A percentile compares a stretch with the other conserved stretches of the same genome.
These are phyloP conservation scores for Trachelipus rathkii DNA, from an alignment of 1,140 invertebrate species.

Conservation along the genomic window DNA sequence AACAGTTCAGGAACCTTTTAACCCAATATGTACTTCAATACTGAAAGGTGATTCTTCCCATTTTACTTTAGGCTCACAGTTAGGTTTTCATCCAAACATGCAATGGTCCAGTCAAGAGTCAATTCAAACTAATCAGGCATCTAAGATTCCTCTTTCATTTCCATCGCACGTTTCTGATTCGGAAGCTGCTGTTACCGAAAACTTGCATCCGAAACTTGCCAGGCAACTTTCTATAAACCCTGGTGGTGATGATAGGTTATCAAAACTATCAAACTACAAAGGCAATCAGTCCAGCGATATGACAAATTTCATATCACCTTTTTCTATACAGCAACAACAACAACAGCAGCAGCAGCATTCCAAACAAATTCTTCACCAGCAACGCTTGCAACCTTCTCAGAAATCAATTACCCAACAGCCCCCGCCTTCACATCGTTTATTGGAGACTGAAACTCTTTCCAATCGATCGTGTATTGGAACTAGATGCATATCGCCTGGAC, in stretches of 20 bases:
- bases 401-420: neutral
- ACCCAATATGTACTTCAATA: neutral
- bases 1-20: neutral
- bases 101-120: neutral
- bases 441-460: neutral
- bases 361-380: slow-evolving; percentile 25
- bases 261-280: slow-evolving; percentile 49
- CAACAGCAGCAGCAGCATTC: slow-evolving; percentile 31
- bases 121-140: neutral
- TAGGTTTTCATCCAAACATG: neutral
- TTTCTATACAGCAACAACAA: slow-evolving; percentile 22
- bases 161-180: slow-evolving; percentile 20
- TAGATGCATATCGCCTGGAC: slow-evolving; percentile 24
- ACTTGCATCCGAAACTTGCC: slow-evolving; percentile 72
- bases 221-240: slow-evolving; percentile 78
- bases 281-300: slow-evolving; percentile 27
- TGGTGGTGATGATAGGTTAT: slow-evolving; percentile 65
- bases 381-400: slow-evolving; percentile 16
- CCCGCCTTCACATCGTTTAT: neutral
- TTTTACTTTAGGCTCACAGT: slow-evolving; percentile 26
- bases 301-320: neutral
- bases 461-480: neutral
- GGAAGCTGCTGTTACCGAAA: slow-evolving; percentile 53
- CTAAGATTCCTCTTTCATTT: neutral
- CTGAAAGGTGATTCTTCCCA: neutral